A percentile compares a stretch with the other conserved stretches of the same genome.
phyloP scores from a whole-genome alignment of 2,797 vertebrate genomes.

The Alectoris magna region DNA sequence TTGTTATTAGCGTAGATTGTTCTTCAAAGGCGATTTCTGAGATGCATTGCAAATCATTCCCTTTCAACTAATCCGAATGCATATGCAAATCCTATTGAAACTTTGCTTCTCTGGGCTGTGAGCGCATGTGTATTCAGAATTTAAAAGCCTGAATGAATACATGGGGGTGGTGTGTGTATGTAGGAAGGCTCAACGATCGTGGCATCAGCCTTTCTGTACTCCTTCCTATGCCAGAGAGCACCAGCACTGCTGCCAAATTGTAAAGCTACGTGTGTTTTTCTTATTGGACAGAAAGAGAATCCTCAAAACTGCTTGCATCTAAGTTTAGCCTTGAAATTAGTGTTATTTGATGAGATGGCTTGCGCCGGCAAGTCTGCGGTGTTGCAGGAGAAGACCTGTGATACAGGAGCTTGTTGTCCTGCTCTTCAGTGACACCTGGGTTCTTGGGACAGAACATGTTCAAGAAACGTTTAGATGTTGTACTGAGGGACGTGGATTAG shows the following conservation, averaged over 20 bases:
- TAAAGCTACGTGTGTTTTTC: accelerated
- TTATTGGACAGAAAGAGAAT: accelerated
- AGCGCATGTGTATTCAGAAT: background rate
- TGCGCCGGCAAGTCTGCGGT: background rate
- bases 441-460: background rate
- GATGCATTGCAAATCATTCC: slow-evolving; percentile 8
- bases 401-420: background rate
- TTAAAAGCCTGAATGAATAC: background rate
- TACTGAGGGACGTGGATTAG: too few relatives aligned
- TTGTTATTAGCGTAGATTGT: slow-evolving; percentile 36
- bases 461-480: too few relatives aligned
- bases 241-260: accelerated
- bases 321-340: accelerated
- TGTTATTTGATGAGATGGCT: background rate
- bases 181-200: background rate
- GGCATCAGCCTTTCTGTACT: background rate
- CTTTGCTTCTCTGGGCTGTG: background rate
- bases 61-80: slow-evolving; percentile 18
- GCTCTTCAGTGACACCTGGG: background rate
- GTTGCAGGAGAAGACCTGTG: background rate
- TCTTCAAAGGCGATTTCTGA: background rate
- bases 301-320: accelerated
- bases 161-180: background rate
- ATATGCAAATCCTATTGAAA: slow-evolving; percentile 51
- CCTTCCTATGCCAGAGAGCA: background rate